Evolutionary conservation across 2,113 vertebrate species (phyloP).

Genomic region (Uropsilus gracilis): DNA sequence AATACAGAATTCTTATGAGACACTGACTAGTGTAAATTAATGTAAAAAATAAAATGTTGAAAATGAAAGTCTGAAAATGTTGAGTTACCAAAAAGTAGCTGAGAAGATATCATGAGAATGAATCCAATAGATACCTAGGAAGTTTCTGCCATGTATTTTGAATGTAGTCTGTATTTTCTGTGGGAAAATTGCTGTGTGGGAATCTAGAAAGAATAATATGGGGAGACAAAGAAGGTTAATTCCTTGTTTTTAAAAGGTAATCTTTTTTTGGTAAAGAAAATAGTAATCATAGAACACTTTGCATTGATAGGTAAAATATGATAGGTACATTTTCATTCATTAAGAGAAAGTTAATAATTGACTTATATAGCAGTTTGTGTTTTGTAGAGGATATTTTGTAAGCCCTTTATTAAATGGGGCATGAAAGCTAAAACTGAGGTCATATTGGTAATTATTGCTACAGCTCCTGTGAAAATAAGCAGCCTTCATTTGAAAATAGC

Average conservation of each 20-base stretch:
- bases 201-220: constrained; percentile 16
- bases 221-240: neutral
- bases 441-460: constrained; percentile 20
- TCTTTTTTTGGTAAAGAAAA: constrained; percentile 54
- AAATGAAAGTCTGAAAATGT: neutral
- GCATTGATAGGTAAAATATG: neutral
- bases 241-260: constrained; percentile 37
- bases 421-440: neutral
- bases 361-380: neutral
- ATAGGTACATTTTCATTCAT: constrained; percentile 36
- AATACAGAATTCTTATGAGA: constrained; percentile 11
- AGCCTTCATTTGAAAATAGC: constrained; percentile 39
- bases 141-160: constrained; percentile 36
- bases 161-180: neutral
- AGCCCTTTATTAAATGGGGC: neutral
- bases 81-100: constrained; percentile 20
- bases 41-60: constrained; percentile 2
- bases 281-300: constrained; percentile 44
- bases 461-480: neutral
- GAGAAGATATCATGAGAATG: constrained; percentile 20
- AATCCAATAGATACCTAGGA: constrained; percentile 15
- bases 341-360: constrained; percentile 9
- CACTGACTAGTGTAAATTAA: neutral
- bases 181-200: neutral
- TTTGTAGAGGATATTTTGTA: constrained; percentile 1